phyloP scores from a whole-genome alignment of 92 coral and sea anemone genomes.

The Parazoanthus swiftii region DNA sequence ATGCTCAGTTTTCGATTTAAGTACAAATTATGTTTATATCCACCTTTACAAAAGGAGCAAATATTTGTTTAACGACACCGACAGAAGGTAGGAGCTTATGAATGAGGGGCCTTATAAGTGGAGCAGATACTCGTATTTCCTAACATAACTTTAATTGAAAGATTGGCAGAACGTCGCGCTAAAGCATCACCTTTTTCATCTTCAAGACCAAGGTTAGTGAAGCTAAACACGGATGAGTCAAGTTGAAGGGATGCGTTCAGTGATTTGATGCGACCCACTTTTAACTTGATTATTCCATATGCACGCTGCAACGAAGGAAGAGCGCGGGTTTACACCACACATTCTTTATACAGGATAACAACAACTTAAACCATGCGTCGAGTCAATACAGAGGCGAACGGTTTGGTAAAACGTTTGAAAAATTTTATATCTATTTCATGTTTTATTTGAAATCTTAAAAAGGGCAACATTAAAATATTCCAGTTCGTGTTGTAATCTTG shows the following conservation, averaged over 20 bases:
- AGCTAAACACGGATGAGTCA: conserved; percentile 23
- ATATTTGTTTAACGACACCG: no score
- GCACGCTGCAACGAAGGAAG: conserved; percentile 51
- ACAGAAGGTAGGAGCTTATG: no score
- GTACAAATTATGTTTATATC: no score
- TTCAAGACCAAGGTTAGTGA: conserved; percentile 61
- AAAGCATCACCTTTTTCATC: conserved; percentile 60
- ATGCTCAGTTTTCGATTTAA: no score
- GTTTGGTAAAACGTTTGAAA: no score
- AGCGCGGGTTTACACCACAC: not conserved
- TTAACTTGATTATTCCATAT: conserved; percentile 64
- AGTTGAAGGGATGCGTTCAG: conserved; percentile 49
- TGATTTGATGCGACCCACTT: conserved; percentile 66
- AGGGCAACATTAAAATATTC: no score
- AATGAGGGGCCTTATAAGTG: not conserved
- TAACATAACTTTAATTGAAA: not conserved
- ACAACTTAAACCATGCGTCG: no score
- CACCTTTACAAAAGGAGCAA: no score
- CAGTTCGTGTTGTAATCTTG: no score
- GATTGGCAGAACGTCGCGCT: not conserved
- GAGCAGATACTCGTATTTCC: not conserved
- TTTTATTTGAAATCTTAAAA: no score
- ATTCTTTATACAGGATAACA: not conserved
- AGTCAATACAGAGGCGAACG: no score
- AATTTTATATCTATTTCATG: no score